A percentile compares a stretch with the other conserved stretches of the same genome.
Evolutionary conservation across 2,113 vertebrate genomes (phyloP).

Genomic region (Prolemur simus): DNA sequence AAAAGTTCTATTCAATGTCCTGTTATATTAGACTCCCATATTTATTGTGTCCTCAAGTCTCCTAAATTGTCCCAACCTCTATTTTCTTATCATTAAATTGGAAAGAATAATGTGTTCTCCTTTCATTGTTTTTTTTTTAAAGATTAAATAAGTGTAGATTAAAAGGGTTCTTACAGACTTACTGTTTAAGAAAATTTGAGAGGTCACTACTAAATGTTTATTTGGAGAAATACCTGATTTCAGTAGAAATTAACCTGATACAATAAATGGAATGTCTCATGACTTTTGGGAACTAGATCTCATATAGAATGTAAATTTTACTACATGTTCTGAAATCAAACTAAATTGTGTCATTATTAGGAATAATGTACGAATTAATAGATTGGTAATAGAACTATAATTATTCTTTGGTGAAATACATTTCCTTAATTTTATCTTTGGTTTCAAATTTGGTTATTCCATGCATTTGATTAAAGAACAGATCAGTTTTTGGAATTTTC

Average conservation of each 20-base stretch:
- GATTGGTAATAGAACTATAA: background rate
- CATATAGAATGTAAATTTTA: background rate
- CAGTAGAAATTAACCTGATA: background rate
- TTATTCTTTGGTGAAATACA: background rate
- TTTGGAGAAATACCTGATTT: background rate
- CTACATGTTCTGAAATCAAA: background rate
- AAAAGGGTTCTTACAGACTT: background rate
- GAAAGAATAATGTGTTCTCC: background rate
- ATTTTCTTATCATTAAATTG: too few species aligned
- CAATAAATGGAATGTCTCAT: background rate
- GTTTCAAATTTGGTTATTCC: slow-evolving; percentile 1
- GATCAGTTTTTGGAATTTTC: background rate
- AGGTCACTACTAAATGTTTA: background rate
- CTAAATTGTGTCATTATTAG: background rate
- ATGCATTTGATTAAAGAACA: background rate
- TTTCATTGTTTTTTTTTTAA: background rate
- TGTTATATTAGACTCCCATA: background rate
- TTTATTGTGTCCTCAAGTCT: background rate
- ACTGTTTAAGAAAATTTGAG: background rate
- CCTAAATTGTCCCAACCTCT: background rate
- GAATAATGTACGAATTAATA: background rate
- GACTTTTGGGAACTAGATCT: background rate
- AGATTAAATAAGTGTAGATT: background rate
- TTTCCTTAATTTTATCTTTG: background rate
- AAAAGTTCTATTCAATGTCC: background rate